phyloP scores from a whole-genome alignment of 2,888 invertebrate genomes.

The Gastracanthus pulcherrimus region DNA sequence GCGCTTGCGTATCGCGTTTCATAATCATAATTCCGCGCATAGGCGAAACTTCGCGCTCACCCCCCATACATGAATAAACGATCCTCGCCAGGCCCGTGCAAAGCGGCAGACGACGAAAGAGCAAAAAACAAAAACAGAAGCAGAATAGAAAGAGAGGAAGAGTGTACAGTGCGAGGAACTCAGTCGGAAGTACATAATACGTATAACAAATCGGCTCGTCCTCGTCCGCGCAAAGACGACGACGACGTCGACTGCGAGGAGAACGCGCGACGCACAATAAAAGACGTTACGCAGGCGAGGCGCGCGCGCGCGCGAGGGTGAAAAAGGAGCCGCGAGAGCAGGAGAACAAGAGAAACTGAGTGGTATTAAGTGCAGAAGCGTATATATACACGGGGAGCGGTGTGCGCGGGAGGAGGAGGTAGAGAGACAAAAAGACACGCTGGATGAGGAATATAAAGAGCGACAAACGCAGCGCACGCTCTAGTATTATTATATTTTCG shows the following conservation, averaged over 20 bases:
- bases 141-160: not conserved
- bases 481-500: conserved; percentile 6
- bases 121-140: not conserved
- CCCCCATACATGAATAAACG: not conserved
- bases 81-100: too few relatives aligned
- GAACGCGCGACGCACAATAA: conserved; percentile 1
- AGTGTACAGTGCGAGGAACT: not conserved
- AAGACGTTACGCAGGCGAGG: not conserved
- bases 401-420: not conserved
- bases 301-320: too few relatives aligned
- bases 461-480: not conserved
- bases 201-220: conserved; percentile 44
- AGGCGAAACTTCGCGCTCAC: conserved; percentile 1
- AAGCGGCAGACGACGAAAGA: not conserved
- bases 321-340: conserved; percentile 39
- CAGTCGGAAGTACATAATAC: conserved; percentile 38
- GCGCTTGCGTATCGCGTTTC: conserved; percentile 12
- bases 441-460: conserved; percentile 4
- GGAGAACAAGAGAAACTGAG: conserved; percentile 36
- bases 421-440: not conserved
- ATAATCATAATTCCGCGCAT: conserved; percentile 42
- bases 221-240: not conserved
- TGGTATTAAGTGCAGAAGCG: conserved; percentile 32
- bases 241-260: not conserved
- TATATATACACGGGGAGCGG: not conserved